phyloP scores from a whole-genome alignment of 2,113 vertebrate genomes.

The Cololabis saira region DNA sequence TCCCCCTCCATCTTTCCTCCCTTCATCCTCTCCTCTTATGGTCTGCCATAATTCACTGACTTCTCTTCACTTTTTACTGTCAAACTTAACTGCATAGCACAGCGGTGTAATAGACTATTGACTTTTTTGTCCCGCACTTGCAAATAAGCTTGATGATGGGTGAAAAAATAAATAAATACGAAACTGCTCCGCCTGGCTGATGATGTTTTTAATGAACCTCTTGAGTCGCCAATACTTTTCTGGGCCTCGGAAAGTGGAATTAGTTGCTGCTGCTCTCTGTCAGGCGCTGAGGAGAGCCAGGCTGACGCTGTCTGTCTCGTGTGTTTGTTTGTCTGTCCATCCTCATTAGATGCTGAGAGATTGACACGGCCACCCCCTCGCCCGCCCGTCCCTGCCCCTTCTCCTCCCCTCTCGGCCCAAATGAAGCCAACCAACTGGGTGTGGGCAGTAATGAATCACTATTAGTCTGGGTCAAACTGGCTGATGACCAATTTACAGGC shows the following conservation, averaged over 20 bases:
- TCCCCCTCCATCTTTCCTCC: not conserved
- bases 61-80: constrained; percentile 23
- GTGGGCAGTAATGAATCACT: constrained; percentile 71
- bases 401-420: constrained; percentile 8
- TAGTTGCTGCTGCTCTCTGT: constrained; percentile 24
- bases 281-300: constrained; percentile 33
- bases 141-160: constrained; percentile 33
- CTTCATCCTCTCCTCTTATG: not conserved
- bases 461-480: constrained; percentile 59
- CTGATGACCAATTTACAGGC: constrained; percentile 67
- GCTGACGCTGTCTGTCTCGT: constrained; percentile 33
- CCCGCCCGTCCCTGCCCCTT: not conserved
- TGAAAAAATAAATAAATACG: constrained; percentile 23
- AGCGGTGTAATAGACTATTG: constrained; percentile 45
- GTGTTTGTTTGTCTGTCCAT: constrained; percentile 64
- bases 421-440: constrained; percentile 37
- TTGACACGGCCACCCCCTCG: constrained; percentile 30
- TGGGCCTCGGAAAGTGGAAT: not conserved
- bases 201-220: constrained; percentile 16
- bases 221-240: not conserved
- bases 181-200: constrained; percentile 4
- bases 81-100: not conserved
- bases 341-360: constrained; percentile 65
- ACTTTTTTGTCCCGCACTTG: constrained; percentile 36
- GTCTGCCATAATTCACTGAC: constrained; percentile 2